These are phyloP conservation scores for Carpatolechia fugitivella DNA, from an alignment of 2,888 invertebrate genomes.

Conservation along the genomic window DNA sequence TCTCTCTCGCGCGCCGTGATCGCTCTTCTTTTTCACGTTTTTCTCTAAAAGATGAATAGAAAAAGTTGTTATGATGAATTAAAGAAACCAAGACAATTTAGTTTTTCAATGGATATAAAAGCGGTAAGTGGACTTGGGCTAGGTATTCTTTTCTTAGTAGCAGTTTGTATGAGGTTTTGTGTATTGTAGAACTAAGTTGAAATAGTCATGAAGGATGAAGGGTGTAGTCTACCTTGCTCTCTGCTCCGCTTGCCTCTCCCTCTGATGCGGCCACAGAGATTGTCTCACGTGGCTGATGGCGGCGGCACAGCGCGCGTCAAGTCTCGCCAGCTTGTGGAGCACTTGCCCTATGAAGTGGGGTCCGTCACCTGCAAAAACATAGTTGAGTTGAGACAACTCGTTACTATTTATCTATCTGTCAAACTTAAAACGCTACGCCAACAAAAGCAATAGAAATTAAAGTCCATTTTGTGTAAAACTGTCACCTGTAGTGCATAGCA, in stretches of 20 bases:
- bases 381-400: too few species aligned
- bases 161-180: too few species aligned
- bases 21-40: slow-evolving; percentile 89
- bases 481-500: too few species aligned
- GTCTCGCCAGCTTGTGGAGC: slow-evolving; percentile 85
- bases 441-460: too few species aligned
- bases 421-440: too few species aligned
- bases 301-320: slow-evolving; percentile 85
- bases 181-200: neutral
- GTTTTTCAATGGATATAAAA: too few species aligned
- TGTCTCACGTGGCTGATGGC: slow-evolving; percentile 85
- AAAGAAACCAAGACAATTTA: too few species aligned
- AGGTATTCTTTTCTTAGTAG: too few species aligned
- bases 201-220: neutral
- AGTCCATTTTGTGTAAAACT: too few species aligned
- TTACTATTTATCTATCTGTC: too few species aligned
- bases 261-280: slow-evolving; percentile 89
- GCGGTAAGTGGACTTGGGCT: too few species aligned
- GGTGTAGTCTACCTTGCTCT: slow-evolving; percentile 66
- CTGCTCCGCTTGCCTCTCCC: slow-evolving; percentile 88
- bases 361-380: slow-evolving; percentile 91
- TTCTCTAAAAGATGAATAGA: slow-evolving; percentile 63
- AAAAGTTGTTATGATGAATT: too few species aligned
- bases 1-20: slow-evolving; percentile 90
- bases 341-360: slow-evolving; percentile 91